Percentiles rank a stretch among this genome's conserved stretches.
These are phyloP conservation scores for Calameuta filiformis DNA, from an alignment of 2,888 invertebrate species.

Conservation along the genomic window DNA sequence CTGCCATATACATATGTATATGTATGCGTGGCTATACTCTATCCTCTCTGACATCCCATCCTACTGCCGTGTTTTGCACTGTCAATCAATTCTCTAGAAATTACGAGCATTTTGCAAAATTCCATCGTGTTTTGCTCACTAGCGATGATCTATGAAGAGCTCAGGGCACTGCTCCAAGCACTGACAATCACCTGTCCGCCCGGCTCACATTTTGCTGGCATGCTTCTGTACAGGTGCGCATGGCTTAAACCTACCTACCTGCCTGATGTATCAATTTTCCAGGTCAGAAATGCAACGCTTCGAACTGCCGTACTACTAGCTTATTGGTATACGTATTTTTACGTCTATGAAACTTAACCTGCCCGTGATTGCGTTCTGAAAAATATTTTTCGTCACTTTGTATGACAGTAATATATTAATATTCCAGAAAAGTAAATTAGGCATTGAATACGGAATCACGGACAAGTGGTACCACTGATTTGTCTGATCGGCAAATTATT, in stretches of 20 bases:
- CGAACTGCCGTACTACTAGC: not conserved
- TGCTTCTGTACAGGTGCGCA: conserved; percentile 23
- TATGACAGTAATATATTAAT: not conserved
- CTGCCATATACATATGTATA: not conserved
- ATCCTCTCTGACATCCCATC: not conserved
- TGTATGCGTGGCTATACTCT: not conserved
- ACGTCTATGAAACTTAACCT: not conserved
- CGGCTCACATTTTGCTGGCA: conserved; percentile 7
- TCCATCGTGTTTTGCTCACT: not conserved
- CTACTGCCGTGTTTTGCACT: not conserved
- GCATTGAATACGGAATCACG: not conserved
- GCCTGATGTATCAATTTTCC: conserved; percentile 50
- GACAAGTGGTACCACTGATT: not conserved
- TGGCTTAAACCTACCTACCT: conserved; percentile 14
- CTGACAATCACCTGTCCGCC: conserved; percentile 63
- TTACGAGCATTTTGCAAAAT: not conserved
- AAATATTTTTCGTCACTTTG: not conserved
- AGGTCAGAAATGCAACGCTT: conserved; percentile 3
- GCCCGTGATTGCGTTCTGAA: not conserved
- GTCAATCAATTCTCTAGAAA: not conserved
- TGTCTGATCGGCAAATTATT: not conserved
- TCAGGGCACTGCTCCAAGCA: conserved; percentile 46
- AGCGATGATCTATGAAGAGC: conserved; percentile 16
- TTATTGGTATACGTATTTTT: not conserved
- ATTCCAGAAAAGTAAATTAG: not conserved